Conservation (phyloP, 2,797 vertebrate species). For the Linurgus olivaceus region DNA sequence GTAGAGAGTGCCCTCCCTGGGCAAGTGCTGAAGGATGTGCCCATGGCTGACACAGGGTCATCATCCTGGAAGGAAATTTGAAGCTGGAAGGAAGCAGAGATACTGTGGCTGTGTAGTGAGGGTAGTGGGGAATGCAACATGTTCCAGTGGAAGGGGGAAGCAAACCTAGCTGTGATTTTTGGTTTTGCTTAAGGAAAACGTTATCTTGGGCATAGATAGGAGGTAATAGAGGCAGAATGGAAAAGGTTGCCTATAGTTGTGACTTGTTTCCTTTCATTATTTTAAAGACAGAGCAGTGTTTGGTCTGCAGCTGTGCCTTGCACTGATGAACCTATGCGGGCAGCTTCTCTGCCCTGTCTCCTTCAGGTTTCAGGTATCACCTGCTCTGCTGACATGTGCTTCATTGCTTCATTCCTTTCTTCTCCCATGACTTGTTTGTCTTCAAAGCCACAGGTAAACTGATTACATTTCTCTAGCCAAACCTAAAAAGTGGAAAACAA, state of each 20-base stretch:
- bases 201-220: background rate
- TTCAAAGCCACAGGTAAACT: background rate
- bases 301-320: background rate
- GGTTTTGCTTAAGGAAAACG: background rate
- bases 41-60: fast-evolving
- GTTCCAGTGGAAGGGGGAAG: background rate
- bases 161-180: background rate
- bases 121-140: background rate
- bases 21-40: background rate
- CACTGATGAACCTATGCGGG: background rate
- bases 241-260: background rate
- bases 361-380: background rate
- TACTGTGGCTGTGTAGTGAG: background rate
- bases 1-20: background rate
- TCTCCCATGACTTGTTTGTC: background rate
- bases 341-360: background rate
- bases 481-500: background rate
- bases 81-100: background rate
- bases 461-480: background rate
- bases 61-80: background rate
- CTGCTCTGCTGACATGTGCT: background rate
- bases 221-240: background rate
- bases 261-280: background rate
- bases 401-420: background rate
- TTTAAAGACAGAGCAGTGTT: background rate